Conservation (phyloP, 2,113 vertebrate genomes). For the Speoplatyrhinus poulsoni region DNA sequence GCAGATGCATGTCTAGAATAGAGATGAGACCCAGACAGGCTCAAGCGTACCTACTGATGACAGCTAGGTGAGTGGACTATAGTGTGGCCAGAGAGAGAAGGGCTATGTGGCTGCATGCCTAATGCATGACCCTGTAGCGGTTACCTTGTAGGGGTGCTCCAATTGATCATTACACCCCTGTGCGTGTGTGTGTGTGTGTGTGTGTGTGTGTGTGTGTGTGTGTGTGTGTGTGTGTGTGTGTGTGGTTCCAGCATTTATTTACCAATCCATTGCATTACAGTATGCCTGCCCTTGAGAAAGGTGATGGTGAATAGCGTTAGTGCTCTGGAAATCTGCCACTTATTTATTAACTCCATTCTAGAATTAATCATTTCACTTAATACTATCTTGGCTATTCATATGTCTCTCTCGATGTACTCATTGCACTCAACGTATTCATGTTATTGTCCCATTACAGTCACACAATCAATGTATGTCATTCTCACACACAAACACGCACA, state of each 20-base stretch:
- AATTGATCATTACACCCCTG: slow-evolving; percentile 61
- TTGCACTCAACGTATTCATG: too few relatives aligned
- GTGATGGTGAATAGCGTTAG: slow-evolving; percentile 25
- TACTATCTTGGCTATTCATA: too few relatives aligned
- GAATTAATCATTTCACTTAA: too few relatives aligned
- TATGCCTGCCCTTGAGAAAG: slow-evolving; percentile 39
- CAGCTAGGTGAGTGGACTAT: slow-evolving; percentile 53
- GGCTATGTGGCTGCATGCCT: slow-evolving; percentile 59
- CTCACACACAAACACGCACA: neutral
- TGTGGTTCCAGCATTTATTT: slow-evolving; percentile 40
- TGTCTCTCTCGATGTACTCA: too few relatives aligned
- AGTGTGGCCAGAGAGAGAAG: slow-evolving; percentile 39
- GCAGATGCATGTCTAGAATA: slow-evolving; percentile 58
- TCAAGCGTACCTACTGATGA: slow-evolving; percentile 55
- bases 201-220: neutral
- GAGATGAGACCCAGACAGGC: slow-evolving; percentile 53
- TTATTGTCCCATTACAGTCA: too few relatives aligned
- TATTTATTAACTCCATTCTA: neutral
- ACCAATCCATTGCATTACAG: slow-evolving; percentile 9
- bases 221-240: neutral
- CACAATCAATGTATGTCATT: too few relatives aligned
- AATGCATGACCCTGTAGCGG: slow-evolving; percentile 41
- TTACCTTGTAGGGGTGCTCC: slow-evolving; percentile 36
- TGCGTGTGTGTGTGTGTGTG: slow-evolving; percentile 11
- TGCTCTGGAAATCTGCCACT: slow-evolving; percentile 8